phyloP scores from a whole-genome alignment of 2,113 vertebrate genomes.

The Sula dactylatra region DNA sequence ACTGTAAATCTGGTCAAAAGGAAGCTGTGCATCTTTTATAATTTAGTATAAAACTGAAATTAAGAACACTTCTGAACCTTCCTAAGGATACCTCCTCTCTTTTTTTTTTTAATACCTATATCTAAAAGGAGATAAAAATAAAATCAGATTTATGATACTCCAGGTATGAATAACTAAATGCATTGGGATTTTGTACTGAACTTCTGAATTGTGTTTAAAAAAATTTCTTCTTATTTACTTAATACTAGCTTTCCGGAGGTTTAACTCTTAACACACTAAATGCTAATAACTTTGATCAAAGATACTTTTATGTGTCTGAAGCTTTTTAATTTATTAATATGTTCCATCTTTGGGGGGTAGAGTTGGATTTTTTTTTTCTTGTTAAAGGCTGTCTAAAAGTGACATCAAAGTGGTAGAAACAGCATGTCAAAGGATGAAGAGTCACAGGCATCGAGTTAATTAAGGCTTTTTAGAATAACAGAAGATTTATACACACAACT shows the following conservation, averaged over 20 bases:
- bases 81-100: background rate
- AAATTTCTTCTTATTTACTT: background rate
- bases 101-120: background rate
- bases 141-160: background rate
- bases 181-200: background rate
- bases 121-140: background rate
- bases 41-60: background rate
- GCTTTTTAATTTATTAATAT: constrained; percentile 13
- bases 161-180: background rate
- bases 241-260: background rate
- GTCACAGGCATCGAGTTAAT: background rate
- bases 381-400: background rate
- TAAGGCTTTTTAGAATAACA: background rate
- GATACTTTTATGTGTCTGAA: constrained; percentile 20
- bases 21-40: background rate
- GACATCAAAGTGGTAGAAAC: constrained; percentile 9
- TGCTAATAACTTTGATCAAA: constrained; percentile 21
- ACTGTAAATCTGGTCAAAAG: background rate
- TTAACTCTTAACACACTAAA: background rate
- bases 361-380: background rate
- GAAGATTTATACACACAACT: background rate
- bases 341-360: background rate
- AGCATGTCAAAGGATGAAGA: background rate
- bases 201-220: background rate
- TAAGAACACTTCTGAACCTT: background rate